phyloP scores from a whole-genome alignment of 92 coral and sea anemone genomes.

The Zoanthus sociatus region DNA sequence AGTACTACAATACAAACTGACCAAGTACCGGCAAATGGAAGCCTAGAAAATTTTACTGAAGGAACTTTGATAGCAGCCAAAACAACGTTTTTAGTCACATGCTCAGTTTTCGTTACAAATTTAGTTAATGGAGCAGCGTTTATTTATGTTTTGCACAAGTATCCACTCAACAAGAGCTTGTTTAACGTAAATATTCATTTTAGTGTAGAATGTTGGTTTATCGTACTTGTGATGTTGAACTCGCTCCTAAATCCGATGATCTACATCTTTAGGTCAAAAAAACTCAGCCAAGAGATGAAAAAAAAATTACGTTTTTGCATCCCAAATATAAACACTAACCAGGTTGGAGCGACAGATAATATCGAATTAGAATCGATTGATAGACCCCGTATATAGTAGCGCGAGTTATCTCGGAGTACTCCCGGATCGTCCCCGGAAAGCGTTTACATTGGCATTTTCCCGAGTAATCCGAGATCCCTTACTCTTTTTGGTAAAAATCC shows the following conservation, averaged over 20 bases:
- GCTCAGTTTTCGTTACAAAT: not conserved
- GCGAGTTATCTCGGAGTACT: too few species aligned
- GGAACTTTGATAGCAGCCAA: not conserved
- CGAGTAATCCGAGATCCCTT: too few species aligned
- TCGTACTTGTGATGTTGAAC: not conserved
- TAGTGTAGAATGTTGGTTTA: constrained; percentile 6
- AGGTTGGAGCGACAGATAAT: not conserved
- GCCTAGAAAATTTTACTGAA: not conserved
- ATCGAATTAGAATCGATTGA: too few species aligned
- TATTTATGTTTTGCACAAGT: not conserved
- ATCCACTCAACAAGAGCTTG: not conserved
- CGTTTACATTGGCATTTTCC: too few species aligned
- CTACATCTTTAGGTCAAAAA: constrained; percentile 2
- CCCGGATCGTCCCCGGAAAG: too few species aligned
- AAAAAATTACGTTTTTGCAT: not conserved
- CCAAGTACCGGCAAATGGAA: not conserved
- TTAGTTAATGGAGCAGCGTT: not conserved
- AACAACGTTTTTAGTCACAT: constrained; percentile 10
- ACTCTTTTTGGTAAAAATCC: too few species aligned
- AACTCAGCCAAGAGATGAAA: not conserved
- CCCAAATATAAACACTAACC: not conserved
- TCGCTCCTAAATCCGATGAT: constrained; percentile 16
- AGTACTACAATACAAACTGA: not conserved
- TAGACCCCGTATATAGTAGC: too few species aligned
- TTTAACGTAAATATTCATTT: not conserved